Evolutionary conservation across 53 echinoderm and acorn worm species (phyloP).

Genomic region (Patiria pectinifera): DNA sequence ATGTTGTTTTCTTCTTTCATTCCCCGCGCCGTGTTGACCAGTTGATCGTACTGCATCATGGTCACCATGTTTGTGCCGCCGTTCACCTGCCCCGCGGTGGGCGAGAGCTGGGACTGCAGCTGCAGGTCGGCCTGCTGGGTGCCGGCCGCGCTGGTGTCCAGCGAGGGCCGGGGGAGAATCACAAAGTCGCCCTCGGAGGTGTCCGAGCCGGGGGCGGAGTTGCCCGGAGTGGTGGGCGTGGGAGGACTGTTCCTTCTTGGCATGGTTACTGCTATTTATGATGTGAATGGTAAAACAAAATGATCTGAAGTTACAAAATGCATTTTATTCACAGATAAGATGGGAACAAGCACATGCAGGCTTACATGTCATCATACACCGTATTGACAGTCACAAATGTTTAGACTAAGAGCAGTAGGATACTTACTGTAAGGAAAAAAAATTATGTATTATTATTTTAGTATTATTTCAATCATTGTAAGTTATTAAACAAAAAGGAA

Average conservation of each 20-base stretch:
- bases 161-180: slow-evolving; percentile 49
- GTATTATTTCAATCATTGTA: too few species aligned
- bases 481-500: too few species aligned
- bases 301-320: too few species aligned
- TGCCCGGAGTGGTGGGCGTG: slow-evolving; percentile 10
- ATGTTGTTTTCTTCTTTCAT: slow-evolving; percentile 66
- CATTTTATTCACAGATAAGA: too few species aligned
- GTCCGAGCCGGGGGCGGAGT: slow-evolving; percentile 16
- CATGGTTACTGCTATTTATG: neutral
- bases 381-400: too few species aligned
- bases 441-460: too few species aligned
- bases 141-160: slow-evolving; percentile 19
- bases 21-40: slow-evolving; percentile 32
- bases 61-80: slow-evolving; percentile 32
- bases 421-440: too few species aligned
- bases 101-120: slow-evolving; percentile 37
- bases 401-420: too few species aligned
- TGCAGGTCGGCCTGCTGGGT: slow-evolving; percentile 9
- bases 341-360: too few species aligned
- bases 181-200: slow-evolving; percentile 61
- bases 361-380: too few species aligned
- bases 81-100: neutral
- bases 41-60: slow-evolving; percentile 60
- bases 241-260: slow-evolving; percentile 43
- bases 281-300: neutral